These are phyloP conservation scores for Condylura cristata DNA, from an alignment of 2,113 vertebrate genomes.

Conservation along the genomic window DNA sequence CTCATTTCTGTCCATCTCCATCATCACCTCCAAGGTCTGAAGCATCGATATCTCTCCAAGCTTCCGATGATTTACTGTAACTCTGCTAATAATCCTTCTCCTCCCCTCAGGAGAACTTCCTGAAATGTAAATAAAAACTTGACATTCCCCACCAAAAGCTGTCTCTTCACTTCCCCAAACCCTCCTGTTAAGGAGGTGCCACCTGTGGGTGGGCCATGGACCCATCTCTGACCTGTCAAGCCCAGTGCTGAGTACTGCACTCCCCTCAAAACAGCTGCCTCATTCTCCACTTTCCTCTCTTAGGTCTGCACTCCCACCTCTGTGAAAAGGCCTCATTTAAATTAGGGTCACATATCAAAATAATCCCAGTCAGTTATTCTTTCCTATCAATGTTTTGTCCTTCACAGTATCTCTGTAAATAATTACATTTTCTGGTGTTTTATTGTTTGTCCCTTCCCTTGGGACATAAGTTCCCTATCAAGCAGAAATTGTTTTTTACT, in stretches of 20 bases:
- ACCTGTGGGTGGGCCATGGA: fast-evolving
- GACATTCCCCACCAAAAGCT: neutral
- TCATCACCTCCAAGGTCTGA: neutral
- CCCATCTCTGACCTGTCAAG: neutral
- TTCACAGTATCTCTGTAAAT: neutral
- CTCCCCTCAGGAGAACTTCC: neutral
- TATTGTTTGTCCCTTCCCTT: neutral
- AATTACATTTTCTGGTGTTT: neutral
- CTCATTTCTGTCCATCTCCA: neutral
- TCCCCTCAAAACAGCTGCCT: neutral
- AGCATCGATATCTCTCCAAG: neutral
- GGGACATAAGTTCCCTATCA: neutral
- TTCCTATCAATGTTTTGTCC: neutral
- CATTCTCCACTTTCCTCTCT: neutral
- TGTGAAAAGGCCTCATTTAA: neutral
- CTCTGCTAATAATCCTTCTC: too few species aligned
- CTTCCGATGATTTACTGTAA: neutral
- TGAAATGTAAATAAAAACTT: neutral
- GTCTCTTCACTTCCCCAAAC: neutral
- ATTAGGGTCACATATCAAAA: neutral
- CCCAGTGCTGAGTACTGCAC: neutral
- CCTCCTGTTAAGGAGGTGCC: neutral
- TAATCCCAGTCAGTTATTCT: neutral
- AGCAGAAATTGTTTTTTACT: neutral
- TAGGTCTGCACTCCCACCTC: neutral